Evolutionary conservation across 1,140 invertebrate genomes (phyloP).

Genomic region (Lanistes nyassanus): DNA sequence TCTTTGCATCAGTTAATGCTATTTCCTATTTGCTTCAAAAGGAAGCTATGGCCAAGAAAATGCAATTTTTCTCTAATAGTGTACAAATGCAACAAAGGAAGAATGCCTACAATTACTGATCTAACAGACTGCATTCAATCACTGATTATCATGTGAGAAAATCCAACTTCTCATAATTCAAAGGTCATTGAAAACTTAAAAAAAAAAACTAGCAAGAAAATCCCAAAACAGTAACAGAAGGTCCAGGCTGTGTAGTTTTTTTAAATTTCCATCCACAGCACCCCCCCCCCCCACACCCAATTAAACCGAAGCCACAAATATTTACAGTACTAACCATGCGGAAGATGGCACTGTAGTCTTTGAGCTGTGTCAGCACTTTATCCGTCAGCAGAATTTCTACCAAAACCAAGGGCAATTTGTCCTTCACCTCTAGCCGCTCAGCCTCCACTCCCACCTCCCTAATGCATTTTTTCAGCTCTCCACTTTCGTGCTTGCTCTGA

Average conservation of each 20-base stretch:
- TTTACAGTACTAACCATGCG: slow-evolving; percentile 65
- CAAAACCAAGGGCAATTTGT: slow-evolving; percentile 91
- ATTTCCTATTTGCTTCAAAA: no score
- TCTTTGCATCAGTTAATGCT: no score
- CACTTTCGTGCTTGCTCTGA: slow-evolving; percentile 59
- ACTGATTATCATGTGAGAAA: neutral
- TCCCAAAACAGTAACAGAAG: neutral
- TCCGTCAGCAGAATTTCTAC: slow-evolving; percentile 92
- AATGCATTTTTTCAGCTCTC: slow-evolving; percentile 53
- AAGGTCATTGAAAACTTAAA: neutral
- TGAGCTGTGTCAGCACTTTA: slow-evolving; percentile 81
- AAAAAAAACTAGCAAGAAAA: neutral
- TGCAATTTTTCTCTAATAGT: no score
- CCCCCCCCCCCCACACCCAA: no score
- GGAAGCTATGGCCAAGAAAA: no score
- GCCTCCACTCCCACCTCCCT: slow-evolving; percentile 89
- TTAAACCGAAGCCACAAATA: slow-evolving; percentile 66
- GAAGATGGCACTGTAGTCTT: slow-evolving; percentile 69
- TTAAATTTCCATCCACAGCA: neutral
- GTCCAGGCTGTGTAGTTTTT: neutral
- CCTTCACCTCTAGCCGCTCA: slow-evolving; percentile 93
- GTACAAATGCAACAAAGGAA: no score
- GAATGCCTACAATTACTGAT: no score
- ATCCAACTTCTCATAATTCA: neutral
- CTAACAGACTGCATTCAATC: no score